Percentiles rank a stretch among this genome's conserved stretches.
Conservation (phyloP, 2,888 invertebrate species). For the Nemoura dubitans region DNA sequence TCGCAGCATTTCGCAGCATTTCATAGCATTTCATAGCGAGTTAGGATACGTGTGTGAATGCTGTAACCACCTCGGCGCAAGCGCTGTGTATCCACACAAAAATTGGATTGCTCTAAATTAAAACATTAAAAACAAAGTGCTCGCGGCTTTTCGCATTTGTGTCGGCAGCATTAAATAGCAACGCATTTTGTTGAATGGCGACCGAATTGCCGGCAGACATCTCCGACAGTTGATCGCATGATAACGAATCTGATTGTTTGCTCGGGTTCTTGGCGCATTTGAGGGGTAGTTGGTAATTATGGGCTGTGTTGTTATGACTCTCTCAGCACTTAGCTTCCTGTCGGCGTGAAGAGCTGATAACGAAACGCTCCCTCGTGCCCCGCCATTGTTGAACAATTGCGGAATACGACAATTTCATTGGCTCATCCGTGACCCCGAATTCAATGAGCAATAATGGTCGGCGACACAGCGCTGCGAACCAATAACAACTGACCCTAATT, state of each 20-base stretch:
- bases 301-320: not conserved
- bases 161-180: not conserved
- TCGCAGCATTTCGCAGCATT: not conserved
- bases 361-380: not conserved
- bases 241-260: conserved; percentile 1
- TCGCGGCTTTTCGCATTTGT: not conserved
- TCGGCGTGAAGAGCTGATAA: not conserved
- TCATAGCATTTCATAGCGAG: not conserved
- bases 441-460: conserved; percentile 15
- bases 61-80: too few relatives aligned
- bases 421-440: conserved; percentile 21
- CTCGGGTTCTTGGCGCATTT: conserved; percentile 13
- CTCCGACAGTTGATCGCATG: not conserved
- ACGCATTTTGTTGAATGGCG: not conserved
- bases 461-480: not conserved
- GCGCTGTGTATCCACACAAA: not conserved
- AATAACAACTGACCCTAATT: conserved; percentile 22
- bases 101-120: not conserved
- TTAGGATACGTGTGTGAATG: too few relatives aligned
- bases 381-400: conserved; percentile 26
- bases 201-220: not conserved
- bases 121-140: not conserved
- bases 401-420: not conserved
- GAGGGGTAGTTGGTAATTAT: conserved; percentile 31
- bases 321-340: not conserved